phyloP scores from a whole-genome alignment of 2,113 vertebrate species.

The Gallinago paraguaiae region DNA sequence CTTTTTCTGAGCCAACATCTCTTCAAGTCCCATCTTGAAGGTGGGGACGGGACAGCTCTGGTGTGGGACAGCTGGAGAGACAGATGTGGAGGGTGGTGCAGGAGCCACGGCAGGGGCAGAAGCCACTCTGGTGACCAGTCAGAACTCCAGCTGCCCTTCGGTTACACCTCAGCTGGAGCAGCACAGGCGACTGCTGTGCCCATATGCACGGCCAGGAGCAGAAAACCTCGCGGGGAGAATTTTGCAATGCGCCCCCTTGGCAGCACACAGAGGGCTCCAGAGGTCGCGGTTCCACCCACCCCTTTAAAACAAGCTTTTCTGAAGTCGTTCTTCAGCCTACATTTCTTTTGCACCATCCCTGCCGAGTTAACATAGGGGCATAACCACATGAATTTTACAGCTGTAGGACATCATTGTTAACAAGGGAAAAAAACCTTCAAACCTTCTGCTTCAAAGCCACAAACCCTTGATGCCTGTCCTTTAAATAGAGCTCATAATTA shows the following conservation, averaged over 20 bases:
- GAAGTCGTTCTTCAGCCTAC: background rate
- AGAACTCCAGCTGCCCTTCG: background rate
- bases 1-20: background rate
- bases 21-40: background rate
- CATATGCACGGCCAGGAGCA: background rate
- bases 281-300: background rate
- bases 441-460: conserved; percentile 26
- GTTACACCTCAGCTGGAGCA: background rate
- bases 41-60: background rate
- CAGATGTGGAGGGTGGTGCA: background rate
- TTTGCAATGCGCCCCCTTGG: background rate
- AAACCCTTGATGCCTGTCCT: background rate
- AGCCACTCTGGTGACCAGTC: background rate
- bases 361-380: background rate
- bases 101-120: background rate
- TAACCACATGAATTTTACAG: conserved; percentile 37
- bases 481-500: background rate
- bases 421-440: background rate
- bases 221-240: background rate
- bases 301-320: background rate
- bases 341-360: background rate
- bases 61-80: background rate
- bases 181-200: background rate
- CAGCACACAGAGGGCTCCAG: background rate
- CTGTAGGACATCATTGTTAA: conserved; percentile 23